Evolutionary conservation across 35 echinoderm and acorn worm species (phyloP).

Genomic region (Heliocidaris erythrogramma): DNA sequence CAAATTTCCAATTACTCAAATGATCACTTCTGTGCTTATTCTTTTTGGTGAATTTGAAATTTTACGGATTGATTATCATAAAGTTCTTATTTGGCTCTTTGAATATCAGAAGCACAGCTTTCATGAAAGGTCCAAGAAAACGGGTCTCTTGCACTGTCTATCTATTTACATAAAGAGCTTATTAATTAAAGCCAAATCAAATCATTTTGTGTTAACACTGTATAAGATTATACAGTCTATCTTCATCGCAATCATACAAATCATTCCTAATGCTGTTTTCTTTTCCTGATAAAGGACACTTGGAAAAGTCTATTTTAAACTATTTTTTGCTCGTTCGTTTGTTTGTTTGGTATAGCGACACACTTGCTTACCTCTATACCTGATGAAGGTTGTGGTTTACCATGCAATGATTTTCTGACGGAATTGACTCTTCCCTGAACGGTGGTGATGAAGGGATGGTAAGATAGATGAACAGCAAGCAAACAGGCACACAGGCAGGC

Average conservation of each 20-base stretch:
- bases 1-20: neutral
- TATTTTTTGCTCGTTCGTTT: neutral
- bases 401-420: conserved; percentile 59
- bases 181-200: no score
- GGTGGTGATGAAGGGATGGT: neutral
- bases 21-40: no score
- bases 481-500: neutral
- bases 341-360: neutral
- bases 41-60: no score
- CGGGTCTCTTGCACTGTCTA: no score
- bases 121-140: no score
- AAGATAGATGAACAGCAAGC: conserved; percentile 16
- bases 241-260: neutral
- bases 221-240: neutral
- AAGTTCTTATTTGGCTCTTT: no score
- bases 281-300: neutral
- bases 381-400: conserved; percentile 51
- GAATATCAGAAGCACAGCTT: no score
- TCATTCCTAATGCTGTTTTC: neutral
- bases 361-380: conserved; percentile 57
- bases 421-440: conserved; percentile 60
- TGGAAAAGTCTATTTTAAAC: neutral
- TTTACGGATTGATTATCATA: neutral
- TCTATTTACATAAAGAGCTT: no score
- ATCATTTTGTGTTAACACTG: no score